Evolutionary conservation across 2,888 invertebrate species (phyloP), one percentile per base, ranked within the genome.

Genomic region (Latheticus oryzae): DNA sequence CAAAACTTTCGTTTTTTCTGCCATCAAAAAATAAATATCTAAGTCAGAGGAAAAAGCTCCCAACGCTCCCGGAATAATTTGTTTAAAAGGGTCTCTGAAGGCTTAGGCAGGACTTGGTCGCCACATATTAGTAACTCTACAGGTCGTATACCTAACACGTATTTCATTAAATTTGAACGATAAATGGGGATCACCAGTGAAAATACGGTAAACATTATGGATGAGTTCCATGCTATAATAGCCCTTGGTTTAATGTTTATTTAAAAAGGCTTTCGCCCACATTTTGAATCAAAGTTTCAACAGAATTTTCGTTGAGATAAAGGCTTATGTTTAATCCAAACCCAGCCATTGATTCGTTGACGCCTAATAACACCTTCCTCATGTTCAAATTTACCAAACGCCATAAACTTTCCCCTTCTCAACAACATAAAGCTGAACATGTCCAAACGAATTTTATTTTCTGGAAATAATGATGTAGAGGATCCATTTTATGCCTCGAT

Each of bases 161-260:
- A 50, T 50, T 50, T 50, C 50, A 50, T 50, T 50, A 50, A 50
- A 50, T 50, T 50, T 50, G 50, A 50, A 50, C 50, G 50, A 50
- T 50, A 50, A 50, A 50, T 28, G 50, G 33, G 50, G 50, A 50
- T 50, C 26, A 30, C 28, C 37, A 38, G 50, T 16, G 38, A 50
- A 38, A 50, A 50, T 38, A 50, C 50, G 50, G 37, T 17, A 19
- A 38, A 38, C 38, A 38, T 50, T 50, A 50, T 50, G 50, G 38
- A 50, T 50, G 50, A 19, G 50, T 12, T 50, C 50, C 24, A 15
- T 16, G 37, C 24, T 50, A 50, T 50, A 50, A 50, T 50, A 28
- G 45, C 52, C 52, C 7, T 24, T 33, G 42, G 33, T 42, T 33
- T 24, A 42, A 42, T 52, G 42, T 42, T 50, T 50, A 50, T 50